Evolutionary conservation across 2,888 invertebrate genomes (phyloP).

Genomic region (Hermaeophaga mercurialis): DNA sequence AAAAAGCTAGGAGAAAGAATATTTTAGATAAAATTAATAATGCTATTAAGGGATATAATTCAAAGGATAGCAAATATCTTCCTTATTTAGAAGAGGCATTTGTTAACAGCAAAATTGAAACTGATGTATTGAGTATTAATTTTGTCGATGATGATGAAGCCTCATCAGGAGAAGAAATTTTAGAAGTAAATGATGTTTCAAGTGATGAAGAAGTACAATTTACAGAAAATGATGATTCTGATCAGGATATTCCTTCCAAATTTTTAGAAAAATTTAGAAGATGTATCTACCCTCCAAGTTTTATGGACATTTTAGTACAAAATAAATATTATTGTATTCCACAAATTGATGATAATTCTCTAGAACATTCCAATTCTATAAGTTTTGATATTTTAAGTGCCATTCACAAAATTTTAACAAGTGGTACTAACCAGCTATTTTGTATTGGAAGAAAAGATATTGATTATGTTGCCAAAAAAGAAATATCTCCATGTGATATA

Average conservation of each 20-base stretch:
- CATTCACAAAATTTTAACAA: constrained; percentile 59
- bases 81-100: constrained; percentile 58
- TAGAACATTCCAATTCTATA: constrained; percentile 65
- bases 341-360: constrained; percentile 72
- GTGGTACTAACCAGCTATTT: constrained; percentile 38
- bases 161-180: not conserved
- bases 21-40: constrained; percentile 65
- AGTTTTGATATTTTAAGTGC: constrained; percentile 67
- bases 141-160: constrained; percentile 8
- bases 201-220: constrained; percentile 16
- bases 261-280: constrained; percentile 62
- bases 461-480: constrained; percentile 38
- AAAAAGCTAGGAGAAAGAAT: constrained; percentile 61
- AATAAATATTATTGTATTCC: constrained; percentile 69
- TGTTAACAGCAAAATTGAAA: not conserved
- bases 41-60: constrained; percentile 69
- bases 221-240: not conserved
- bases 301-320: constrained; percentile 71
- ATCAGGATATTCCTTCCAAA: constrained; percentile 1
- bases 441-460: constrained; percentile 49
- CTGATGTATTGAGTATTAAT: constrained; percentile 4
- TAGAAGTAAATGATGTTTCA: constrained; percentile 21
- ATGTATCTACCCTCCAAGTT: constrained; percentile 67
- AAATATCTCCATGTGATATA: constrained; percentile 32
- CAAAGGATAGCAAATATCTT: constrained; percentile 64